Percentiles rank a stretch among this genome's conserved stretches.
Conservation (phyloP, 1,140 invertebrate species). For the Gonioctena quinquepunctata region DNA sequence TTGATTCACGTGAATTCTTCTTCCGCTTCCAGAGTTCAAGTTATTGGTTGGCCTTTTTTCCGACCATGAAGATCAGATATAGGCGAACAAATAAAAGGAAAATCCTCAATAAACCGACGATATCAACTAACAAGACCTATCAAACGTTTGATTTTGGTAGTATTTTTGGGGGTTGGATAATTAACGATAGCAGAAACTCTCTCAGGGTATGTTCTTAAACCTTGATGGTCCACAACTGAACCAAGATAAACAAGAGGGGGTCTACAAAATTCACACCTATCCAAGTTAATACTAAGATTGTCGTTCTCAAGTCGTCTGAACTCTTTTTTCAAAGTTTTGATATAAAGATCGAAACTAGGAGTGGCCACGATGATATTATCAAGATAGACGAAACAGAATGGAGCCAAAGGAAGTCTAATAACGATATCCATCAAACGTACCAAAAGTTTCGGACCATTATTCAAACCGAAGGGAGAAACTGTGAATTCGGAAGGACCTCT, state of each 20-base stretch:
- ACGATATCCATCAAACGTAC: conserved; percentile 47
- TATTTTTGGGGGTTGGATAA: conserved; percentile 37
- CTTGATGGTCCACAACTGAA: not conserved
- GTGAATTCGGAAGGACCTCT: conserved; percentile 38
- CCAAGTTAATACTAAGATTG: not conserved
- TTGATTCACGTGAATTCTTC: not conserved
- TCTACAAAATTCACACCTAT: conserved; percentile 17
- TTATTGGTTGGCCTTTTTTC: conserved; percentile 5
- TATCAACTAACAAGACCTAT: conserved; percentile 24
- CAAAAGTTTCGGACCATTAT: conserved; percentile 41
- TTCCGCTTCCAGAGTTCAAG: not conserved
- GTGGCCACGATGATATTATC: conserved; percentile 45
- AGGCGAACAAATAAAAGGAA: conserved; percentile 10
- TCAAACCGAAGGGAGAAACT: conserved; percentile 49
- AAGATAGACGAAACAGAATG: conserved; percentile 34
- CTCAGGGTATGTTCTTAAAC: conserved; percentile 3
- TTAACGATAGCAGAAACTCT: conserved; percentile 45
- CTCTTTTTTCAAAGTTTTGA: not conserved
- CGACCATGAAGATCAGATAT: conserved; percentile 39
- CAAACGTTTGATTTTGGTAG: conserved; percentile 28
- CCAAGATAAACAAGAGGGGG: conserved; percentile 11
- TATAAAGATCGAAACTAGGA: conserved; percentile 23
- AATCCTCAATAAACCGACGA: conserved; percentile 11
- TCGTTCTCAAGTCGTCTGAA: not conserved
- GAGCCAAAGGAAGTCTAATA: conserved; percentile 28